Evolutionary conservation across 2,797 vertebrate genomes (phyloP).

Genomic region (Anguilla anguilla): DNA sequence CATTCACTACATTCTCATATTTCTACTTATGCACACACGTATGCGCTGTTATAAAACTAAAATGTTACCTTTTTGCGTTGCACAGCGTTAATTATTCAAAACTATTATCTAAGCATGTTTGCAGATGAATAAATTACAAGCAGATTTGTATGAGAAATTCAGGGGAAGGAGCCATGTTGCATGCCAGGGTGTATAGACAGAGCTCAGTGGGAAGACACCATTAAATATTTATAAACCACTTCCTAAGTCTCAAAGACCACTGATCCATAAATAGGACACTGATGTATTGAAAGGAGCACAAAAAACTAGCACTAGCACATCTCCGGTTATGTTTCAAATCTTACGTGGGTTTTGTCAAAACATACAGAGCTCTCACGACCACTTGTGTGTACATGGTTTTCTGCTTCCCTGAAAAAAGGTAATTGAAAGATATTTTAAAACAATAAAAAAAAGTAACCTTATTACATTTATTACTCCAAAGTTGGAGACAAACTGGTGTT

Average conservation of each 20-base stretch:
- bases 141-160: background rate
- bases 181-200: background rate
- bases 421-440: background rate
- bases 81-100: background rate
- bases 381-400: background rate
- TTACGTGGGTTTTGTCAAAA: background rate
- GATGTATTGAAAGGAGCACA: slow-evolving; percentile 27
- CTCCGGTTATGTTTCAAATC: background rate
- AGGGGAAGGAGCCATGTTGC: background rate
- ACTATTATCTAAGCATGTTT: slow-evolving; percentile 15
- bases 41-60: background rate
- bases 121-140: slow-evolving; percentile 17
- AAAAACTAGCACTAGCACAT: background rate
- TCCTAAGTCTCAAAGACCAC: slow-evolving; percentile 64
- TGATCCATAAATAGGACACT: slow-evolving; percentile 70
- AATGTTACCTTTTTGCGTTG: background rate
- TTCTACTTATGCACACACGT: background rate
- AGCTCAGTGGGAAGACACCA: slow-evolving; percentile 56
- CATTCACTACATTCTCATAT: background rate
- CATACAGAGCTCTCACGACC: background rate
- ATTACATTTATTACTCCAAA: background rate
- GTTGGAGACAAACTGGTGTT: background rate
- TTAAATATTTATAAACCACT: slow-evolving; percentile 67
- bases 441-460: background rate
- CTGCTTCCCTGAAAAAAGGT: background rate